Evolutionary conservation across 2,888 invertebrate species (phyloP).

Genomic region (Sericinus montela): DNA sequence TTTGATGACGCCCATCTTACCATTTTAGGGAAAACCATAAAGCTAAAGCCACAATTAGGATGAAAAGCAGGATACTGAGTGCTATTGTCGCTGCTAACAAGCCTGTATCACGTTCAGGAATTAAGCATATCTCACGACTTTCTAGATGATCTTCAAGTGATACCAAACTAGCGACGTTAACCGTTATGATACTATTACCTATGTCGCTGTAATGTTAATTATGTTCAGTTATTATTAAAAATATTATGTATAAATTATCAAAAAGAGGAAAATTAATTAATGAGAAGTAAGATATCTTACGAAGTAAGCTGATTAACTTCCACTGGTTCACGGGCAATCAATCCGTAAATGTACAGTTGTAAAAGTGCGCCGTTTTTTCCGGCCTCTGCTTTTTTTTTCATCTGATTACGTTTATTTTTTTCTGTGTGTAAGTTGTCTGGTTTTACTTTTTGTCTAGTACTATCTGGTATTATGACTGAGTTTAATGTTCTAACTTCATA

Average conservation of each 20-base stretch:
- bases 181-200: constrained; percentile 35
- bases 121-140: constrained; percentile 41
- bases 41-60: constrained; percentile 47
- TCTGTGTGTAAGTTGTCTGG: constrained; percentile 29
- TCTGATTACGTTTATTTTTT: constrained; percentile 24
- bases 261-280: too few species aligned
- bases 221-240: too few species aligned
- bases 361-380: constrained; percentile 40
- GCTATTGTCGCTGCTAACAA: constrained; percentile 63
- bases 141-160: constrained; percentile 65
- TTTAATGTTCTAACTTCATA: constrained; percentile 62
- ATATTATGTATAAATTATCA: too few species aligned
- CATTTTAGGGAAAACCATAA: constrained; percentile 59
- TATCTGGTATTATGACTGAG: constrained; percentile 46
- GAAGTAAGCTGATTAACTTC: constrained; percentile 41
- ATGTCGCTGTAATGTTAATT: constrained; percentile 48
- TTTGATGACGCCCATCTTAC: constrained; percentile 43
- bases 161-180: constrained; percentile 46
- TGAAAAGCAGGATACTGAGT: constrained; percentile 56
- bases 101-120: constrained; percentile 49
- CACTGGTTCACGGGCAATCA: constrained; percentile 51
- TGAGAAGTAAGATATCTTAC: constrained; percentile 34
- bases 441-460: too few species aligned
- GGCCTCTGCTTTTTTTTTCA: constrained; percentile 32
- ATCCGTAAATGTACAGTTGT: constrained; percentile 59